Evolutionary conservation across 2,888 invertebrate species (phyloP), one percentile per base, ranked within the genome.

Genomic region (Sarcophaga variegata): DNA sequence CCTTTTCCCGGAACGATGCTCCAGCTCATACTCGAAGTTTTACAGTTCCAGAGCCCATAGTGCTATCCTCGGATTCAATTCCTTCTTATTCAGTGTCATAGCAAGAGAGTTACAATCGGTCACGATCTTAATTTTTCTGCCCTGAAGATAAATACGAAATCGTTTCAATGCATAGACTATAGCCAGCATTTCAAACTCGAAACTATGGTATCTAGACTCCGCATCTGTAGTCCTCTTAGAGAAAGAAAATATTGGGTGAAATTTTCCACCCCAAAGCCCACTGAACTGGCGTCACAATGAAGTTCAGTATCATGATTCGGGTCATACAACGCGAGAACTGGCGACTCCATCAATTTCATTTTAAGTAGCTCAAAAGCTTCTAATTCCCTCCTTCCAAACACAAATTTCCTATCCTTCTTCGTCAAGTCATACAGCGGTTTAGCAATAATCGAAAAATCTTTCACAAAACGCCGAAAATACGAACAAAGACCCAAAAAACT

Each of bases 141-240:
- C 85, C 17, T 85, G 81, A 25, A 74, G 6, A 49, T 83, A 81
- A 2, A 83, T 71, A 37, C 54, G 27, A 8, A 77, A 80, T 95
- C 96, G 85, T 76, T 90, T 69, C 20, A 91, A 64, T 0, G 91
- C 87, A 86, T 90, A 89, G 63, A 91, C 81, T 17, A 91, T 89
- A 5, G 90, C 88, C 37, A 91, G 74, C 1, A 89, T 89, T 86
- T 92, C 91, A 14, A 92, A 80, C 70, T 92, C 91, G 83, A 88
- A 91, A 76, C 90, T 90, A 70, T 91, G 92, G 80, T 91, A 22
- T 22, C 22, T 22, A 22, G 22, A 22, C 22, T 22, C 22, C 22
- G 22, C 22, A 22, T 22, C 22, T 22, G 22, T 22, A 22, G 22
- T 22, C 22, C 22, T 22, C 22, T 22, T 22, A 22, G 22, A 22